Conservation (phyloP, 2,888 invertebrate species). For the Drosophila ezoana region DNA sequence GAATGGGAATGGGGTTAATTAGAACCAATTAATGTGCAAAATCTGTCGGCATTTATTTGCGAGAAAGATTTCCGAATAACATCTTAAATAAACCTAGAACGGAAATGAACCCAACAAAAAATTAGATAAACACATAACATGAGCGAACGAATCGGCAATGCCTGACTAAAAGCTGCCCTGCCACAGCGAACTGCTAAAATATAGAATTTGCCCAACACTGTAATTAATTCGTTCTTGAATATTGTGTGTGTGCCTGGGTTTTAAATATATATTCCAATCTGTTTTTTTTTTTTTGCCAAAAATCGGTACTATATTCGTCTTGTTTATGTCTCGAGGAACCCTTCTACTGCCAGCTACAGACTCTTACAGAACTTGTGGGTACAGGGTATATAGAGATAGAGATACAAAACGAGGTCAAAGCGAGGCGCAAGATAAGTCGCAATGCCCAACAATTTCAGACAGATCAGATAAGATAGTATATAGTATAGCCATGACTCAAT, state of each 20-base stretch:
- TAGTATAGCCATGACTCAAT: conserved; percentile 36
- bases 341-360: too few species aligned
- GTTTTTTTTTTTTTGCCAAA: too few species aligned
- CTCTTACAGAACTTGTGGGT: too few species aligned
- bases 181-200: too few species aligned
- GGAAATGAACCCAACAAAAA: conserved; percentile 36
- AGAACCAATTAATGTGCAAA: conserved; percentile 28
- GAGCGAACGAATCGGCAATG: background rate
- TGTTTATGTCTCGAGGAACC: too few species aligned
- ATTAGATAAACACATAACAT: conserved; percentile 2
- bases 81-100: conserved; percentile 14
- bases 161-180: background rate
- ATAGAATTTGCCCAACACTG: too few species aligned
- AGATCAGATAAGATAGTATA: conserved; percentile 42
- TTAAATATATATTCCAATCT: too few species aligned
- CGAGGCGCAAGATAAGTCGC: conserved; percentile 23
- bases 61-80: conserved; percentile 3
- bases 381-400: too few species aligned
- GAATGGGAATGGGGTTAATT: conserved; percentile 40
- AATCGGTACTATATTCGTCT: too few species aligned
- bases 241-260: too few species aligned
- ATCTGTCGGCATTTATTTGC: conserved; percentile 37
- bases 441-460: background rate
- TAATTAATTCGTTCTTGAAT: too few species aligned
- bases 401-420: conserved; percentile 36